Conservation (phyloP, 2,888 invertebrate species). For the Herminia tarsipennalis region DNA sequence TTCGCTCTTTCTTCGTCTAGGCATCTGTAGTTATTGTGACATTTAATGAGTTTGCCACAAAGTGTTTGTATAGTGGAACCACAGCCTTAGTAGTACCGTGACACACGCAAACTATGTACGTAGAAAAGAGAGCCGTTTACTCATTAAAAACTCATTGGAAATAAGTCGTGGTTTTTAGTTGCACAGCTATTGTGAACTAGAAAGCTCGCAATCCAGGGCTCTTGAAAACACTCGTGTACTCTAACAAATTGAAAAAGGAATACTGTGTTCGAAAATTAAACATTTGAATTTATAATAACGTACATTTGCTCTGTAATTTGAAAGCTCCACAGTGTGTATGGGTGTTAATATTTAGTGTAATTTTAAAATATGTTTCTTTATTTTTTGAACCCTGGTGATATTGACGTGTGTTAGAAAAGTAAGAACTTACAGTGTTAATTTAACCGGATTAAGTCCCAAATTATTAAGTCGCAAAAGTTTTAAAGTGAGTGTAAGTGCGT, state of each 20-base stretch:
- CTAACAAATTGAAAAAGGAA: not conserved
- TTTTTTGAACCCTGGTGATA: too few species aligned
- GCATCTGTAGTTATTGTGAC: too few species aligned
- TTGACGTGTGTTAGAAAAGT: too few species aligned
- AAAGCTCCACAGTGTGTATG: not conserved
- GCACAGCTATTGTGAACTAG: slow-evolving; percentile 15
- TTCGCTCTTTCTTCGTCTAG: too few species aligned
- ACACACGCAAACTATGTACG: slow-evolving; percentile 57
- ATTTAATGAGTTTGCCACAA: not conserved
- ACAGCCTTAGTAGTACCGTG: slow-evolving; percentile 43
- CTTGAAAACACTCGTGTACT: not conserved
- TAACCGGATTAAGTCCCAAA: too few species aligned
- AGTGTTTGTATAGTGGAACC: not conserved
- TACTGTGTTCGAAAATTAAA: too few species aligned
- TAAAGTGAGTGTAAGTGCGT: too few species aligned
- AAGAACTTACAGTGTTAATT: too few species aligned
- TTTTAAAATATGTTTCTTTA: too few species aligned
- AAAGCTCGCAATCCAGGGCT: slow-evolving; percentile 10
- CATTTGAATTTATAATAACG: not conserved
- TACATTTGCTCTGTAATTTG: too few species aligned
- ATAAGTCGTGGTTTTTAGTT: slow-evolving; percentile 22
- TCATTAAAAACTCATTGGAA: slow-evolving; percentile 16
- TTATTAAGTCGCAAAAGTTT: too few species aligned
- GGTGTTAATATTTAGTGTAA: too few species aligned
- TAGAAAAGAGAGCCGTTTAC: slow-evolving; percentile 27